phyloP scores from a whole-genome alignment of 2,888 invertebrate species.

The Physocephala rufipes region DNA sequence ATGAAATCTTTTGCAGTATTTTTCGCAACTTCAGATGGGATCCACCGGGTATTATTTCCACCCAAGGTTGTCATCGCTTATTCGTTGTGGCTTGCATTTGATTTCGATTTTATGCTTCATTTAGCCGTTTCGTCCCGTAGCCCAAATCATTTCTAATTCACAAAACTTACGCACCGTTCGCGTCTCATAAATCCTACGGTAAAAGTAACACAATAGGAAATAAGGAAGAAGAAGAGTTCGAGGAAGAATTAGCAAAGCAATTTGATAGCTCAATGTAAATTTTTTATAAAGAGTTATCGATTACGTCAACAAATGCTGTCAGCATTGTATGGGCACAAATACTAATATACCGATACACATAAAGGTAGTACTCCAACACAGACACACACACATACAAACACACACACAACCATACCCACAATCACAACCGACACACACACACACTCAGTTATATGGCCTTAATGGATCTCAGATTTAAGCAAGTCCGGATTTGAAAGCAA shows the following conservation, averaged over 20 bases:
- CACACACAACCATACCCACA: constrained; percentile 7
- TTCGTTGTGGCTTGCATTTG: constrained; percentile 25
- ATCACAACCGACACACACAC: background rate
- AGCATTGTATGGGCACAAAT: background rate
- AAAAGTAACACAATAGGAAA: background rate
- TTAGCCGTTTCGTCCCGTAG: too few relatives aligned
- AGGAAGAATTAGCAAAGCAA: background rate
- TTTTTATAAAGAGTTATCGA: too few relatives aligned
- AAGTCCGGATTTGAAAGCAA: too few relatives aligned
- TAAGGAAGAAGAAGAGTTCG: too few relatives aligned
- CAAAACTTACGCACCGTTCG: constrained; percentile 1
- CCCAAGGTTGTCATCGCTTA: constrained; percentile 1
- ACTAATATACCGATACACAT: too few relatives aligned
- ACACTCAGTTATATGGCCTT: too few relatives aligned
- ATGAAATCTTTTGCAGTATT: too few relatives aligned
- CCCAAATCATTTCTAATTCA: background rate
- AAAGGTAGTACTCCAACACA: too few relatives aligned
- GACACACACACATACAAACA: background rate
- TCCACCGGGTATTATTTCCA: too few relatives aligned
- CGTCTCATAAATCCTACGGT: background rate
- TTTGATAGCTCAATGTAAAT: background rate
- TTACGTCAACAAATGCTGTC: background rate
- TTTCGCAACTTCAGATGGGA: too few relatives aligned
- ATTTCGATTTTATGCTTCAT: constrained; percentile 23
- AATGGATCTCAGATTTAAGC: too few relatives aligned